phyloP scores from a whole-genome alignment of 2,113 vertebrate genomes.

The Pseudois nayaur region DNA sequence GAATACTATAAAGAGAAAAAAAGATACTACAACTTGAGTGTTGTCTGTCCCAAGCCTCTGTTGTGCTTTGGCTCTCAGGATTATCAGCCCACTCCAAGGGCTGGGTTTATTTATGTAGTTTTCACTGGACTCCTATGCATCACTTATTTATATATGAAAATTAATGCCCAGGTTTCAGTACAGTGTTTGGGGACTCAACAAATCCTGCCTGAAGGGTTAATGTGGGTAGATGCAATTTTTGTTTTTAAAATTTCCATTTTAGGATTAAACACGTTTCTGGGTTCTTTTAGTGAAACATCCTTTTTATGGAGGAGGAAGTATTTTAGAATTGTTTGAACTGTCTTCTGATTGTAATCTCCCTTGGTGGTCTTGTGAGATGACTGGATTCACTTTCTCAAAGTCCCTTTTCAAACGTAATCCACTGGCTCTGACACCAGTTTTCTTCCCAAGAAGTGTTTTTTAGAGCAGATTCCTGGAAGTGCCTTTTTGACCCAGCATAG shows the following conservation, averaged over 20 bases:
- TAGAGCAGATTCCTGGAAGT: background rate
- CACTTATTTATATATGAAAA: background rate
- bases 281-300: background rate
- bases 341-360: background rate
- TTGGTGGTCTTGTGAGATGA: conserved; percentile 8
- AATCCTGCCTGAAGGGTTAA: conserved; percentile 29
- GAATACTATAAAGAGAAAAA: conserved; percentile 28
- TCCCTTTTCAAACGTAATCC: background rate
- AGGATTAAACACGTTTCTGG: conserved; percentile 24
- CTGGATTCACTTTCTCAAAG: background rate
- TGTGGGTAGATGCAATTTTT: background rate
- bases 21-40: background rate
- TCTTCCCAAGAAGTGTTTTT: conserved; percentile 17
- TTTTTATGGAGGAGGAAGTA: conserved; percentile 9
- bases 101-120: background rate
- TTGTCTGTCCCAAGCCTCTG: background rate
- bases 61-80: background rate
- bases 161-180: background rate
- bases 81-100: background rate
- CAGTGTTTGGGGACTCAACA: conserved; percentile 4
- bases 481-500: conserved; percentile 18
- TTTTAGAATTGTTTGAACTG: conserved; percentile 7
- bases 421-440: background rate
- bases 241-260: conserved; percentile 28
- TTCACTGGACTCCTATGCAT: background rate